These are phyloP conservation scores for Corynorhinus townsendii DNA, from an alignment of 2,113 vertebrate genomes.

Conservation along the genomic window DNA sequence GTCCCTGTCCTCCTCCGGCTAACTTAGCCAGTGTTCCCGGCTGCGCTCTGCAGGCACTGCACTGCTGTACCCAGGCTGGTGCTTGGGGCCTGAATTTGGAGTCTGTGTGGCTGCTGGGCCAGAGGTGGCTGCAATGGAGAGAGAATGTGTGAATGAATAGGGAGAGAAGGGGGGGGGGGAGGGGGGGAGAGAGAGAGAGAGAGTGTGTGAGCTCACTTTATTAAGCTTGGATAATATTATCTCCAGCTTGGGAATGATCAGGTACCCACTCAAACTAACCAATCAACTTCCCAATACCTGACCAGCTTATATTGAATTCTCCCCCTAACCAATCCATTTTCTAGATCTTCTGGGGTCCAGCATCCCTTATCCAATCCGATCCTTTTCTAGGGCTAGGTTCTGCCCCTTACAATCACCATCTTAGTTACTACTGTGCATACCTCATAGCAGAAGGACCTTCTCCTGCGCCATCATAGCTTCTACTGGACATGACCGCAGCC, in stretches of 20 bases:
- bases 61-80: not conserved
- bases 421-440: not conserved
- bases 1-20: not conserved
- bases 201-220: not conserved
- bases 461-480: not conserved
- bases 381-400: not conserved
- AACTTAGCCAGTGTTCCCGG: not conserved
- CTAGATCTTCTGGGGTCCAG: not conserved
- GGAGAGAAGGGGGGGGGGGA: not conserved
- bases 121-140: not conserved
- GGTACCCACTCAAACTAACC: not conserved
- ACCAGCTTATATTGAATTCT: not conserved
- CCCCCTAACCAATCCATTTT: not conserved
- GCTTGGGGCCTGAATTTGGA: no score
- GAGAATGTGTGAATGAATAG: not conserved
- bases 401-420: not conserved
- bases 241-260: not conserved
- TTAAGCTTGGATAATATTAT: not conserved
- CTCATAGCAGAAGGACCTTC: not conserved
- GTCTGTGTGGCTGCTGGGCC: not conserved
- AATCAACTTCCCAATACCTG: not conserved
- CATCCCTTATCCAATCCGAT: not conserved
- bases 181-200: no score
- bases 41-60: not conserved
- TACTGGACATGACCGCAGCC: not conserved